These are phyloP conservation scores for Eretmochelys imbricata DNA, from an alignment of 2,113 vertebrate genomes.

Conservation along the genomic window DNA sequence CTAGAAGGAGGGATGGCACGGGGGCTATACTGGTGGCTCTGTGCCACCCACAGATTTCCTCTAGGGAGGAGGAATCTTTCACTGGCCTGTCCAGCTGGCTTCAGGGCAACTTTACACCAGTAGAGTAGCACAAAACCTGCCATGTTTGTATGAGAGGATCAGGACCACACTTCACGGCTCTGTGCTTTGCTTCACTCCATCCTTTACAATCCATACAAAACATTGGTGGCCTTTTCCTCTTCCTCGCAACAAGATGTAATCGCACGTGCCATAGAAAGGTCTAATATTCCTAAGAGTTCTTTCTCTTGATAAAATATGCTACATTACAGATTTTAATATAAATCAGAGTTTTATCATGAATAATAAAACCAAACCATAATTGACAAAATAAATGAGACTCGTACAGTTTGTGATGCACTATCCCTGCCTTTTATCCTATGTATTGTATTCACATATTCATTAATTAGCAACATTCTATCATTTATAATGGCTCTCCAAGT, in stretches of 20 bases:
- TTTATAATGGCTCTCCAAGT: neutral
- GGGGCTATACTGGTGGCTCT: neutral
- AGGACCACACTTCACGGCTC: neutral
- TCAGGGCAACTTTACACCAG: neutral
- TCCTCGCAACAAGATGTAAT: neutral
- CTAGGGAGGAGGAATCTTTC: neutral
- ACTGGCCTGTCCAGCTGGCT: neutral
- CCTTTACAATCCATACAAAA: neutral
- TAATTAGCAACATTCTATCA: neutral
- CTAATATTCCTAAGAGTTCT: neutral
- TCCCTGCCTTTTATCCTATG: neutral
- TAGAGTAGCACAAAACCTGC: neutral
- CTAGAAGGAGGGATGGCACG: rapidly evolving
- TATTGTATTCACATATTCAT: neutral
- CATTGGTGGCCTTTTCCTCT: neutral
- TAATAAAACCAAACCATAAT: neutral
- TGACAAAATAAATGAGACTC: neutral
- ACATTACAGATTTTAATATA: neutral
- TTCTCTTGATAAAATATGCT: rapidly evolving
- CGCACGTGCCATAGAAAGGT: neutral
- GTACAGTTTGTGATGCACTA: neutral
- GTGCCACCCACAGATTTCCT: neutral
- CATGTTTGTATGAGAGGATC: neutral
- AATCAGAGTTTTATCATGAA: neutral
- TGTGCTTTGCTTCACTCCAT: neutral